These are phyloP conservation scores for Oreotrochilus melanogaster DNA, from an alignment of 2,113 vertebrate species.

Conservation along the genomic window DNA sequence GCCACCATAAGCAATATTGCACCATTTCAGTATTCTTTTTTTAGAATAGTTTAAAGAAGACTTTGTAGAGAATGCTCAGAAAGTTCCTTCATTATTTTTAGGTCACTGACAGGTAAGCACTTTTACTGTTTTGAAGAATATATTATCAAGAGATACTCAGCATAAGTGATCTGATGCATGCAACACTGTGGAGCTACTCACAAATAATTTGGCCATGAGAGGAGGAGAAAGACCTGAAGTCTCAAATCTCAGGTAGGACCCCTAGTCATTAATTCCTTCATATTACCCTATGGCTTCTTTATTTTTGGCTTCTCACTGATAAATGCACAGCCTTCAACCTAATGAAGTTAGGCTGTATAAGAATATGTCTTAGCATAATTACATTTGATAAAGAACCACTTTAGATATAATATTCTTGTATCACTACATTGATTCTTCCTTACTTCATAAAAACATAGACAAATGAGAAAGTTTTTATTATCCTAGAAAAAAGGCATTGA, in stretches of 20 bases:
- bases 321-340: not conserved
- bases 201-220: not conserved
- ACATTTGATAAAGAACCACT: not conserved
- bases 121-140: not conserved
- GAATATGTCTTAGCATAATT: not conserved
- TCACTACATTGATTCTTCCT: not conserved
- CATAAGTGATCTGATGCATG: not conserved
- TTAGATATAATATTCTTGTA: not conserved
- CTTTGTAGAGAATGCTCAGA: not conserved
- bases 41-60: not conserved
- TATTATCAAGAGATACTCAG: not conserved
- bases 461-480: constrained; percentile 51
- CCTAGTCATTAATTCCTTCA: not conserved
- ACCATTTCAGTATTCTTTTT: not conserved
- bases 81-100: not conserved
- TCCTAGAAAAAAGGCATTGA: constrained; percentile 49
- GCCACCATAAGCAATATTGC: not conserved
- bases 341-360: not conserved
- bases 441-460: constrained; percentile 23
- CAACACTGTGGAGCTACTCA: not conserved
- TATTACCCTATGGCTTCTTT: not conserved
- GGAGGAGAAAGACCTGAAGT: not conserved
- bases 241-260: not conserved
- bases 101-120: not conserved
- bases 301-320: not conserved